Evolutionary conservation across 2,888 invertebrate species (phyloP).

Genomic region (Xestia rhomboidea): DNA sequence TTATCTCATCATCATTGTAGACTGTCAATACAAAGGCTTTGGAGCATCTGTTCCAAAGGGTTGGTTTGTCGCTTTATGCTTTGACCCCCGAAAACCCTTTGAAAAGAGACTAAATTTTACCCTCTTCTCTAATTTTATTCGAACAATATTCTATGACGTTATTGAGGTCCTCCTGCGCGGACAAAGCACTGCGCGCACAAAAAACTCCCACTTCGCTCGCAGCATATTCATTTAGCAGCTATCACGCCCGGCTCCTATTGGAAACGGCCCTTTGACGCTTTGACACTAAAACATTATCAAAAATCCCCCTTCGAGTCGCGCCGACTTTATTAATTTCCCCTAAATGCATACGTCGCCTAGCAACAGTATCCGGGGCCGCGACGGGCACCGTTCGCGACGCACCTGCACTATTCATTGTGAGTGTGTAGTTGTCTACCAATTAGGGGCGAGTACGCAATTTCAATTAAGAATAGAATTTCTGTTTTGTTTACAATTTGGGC

Average conservation of each 20-base stretch:
- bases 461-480: not conserved
- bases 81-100: not conserved
- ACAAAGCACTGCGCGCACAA: not conserved
- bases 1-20: too few species aligned
- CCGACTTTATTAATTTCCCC: slow-evolving; percentile 20
- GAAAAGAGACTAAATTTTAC: not conserved
- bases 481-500: not conserved
- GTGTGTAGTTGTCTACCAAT: not conserved
- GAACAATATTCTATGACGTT: not conserved
- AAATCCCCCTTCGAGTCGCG: too few species aligned
- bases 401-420: not conserved
- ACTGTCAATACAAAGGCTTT: too few species aligned
- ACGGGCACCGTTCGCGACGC: too few species aligned
- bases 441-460: not conserved
- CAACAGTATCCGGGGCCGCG: not conserved
- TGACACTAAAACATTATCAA: slow-evolving; percentile 14
- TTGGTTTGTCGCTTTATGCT: not conserved
- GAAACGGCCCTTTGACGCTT: not conserved
- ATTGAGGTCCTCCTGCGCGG: not conserved
- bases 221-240: not conserved
- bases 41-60: not conserved
- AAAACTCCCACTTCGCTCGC: not conserved
- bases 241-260: not conserved
- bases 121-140: not conserved
- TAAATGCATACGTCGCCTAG: not conserved